Percentiles rank a stretch among this genome's conserved stretches.
phyloP scores from a whole-genome alignment of 2,113 vertebrate genomes.

The Lucifuga dentata region DNA sequence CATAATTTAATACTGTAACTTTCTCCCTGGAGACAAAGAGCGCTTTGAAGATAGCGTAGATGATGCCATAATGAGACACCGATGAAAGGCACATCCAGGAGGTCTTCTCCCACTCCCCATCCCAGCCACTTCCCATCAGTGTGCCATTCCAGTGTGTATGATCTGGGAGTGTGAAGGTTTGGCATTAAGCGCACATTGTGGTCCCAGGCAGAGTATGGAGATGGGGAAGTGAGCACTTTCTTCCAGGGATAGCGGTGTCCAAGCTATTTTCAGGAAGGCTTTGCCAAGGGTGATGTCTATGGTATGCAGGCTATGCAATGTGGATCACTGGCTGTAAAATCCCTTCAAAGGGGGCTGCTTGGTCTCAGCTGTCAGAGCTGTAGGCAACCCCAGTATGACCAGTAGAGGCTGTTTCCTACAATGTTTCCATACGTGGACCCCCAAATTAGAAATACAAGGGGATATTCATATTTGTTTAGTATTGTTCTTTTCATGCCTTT shows the following conservation, averaged over 20 bases:
- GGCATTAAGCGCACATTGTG: conserved; percentile 2
- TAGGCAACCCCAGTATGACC: conserved; percentile 40
- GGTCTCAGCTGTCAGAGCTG: conserved; percentile 66
- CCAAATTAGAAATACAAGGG: conserved; percentile 6
- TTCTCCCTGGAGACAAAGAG: conserved; percentile 80
- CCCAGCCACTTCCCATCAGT: conserved; percentile 37
- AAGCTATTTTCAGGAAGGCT: conserved; percentile 60
- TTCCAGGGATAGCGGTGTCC: conserved; percentile 28
- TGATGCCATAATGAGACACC: conserved; percentile 78
- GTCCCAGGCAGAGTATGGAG: conserved; percentile 19
- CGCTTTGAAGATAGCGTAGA: conserved; percentile 78
- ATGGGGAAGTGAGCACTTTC: conserved; percentile 21
- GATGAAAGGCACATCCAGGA: conserved; percentile 81
- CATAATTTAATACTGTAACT: conserved; percentile 75
- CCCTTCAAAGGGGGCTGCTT: conserved; percentile 73
- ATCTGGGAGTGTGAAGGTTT: conserved; percentile 1
- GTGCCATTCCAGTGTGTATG: conserved; percentile 1
- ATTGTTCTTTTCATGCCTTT: conserved; percentile 28
- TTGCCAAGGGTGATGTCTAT: conserved; percentile 52
- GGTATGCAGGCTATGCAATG: conserved; percentile 74
- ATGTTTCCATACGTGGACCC: conserved; percentile 45
- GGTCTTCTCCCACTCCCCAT: conserved; percentile 56
- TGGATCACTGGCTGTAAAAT: conserved; percentile 77
- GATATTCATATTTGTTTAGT: conserved; percentile 27
- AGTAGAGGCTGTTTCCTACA: conserved; percentile 32